Conservation (phyloP, 2,888 invertebrate genomes). For the Trachelus tabidus region DNA sequence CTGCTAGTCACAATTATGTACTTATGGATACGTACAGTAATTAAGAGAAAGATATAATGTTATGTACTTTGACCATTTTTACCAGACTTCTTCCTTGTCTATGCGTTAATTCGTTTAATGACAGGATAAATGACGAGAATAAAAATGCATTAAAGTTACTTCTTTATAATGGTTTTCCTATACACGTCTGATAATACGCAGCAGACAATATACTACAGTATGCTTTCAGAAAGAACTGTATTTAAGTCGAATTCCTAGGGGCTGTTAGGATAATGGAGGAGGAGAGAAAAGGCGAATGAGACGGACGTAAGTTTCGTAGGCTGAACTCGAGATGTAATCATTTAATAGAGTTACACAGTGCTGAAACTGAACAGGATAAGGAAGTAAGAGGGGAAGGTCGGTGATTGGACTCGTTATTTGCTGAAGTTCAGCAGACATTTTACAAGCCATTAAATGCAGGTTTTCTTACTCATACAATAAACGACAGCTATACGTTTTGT, state of each 20-base stretch:
- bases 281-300: background rate
- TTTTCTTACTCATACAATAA: background rate
- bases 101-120: background rate
- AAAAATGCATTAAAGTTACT: background rate
- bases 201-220: too few relatives aligned
- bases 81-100: background rate
- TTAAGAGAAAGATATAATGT: too few relatives aligned
- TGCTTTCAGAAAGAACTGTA: background rate
- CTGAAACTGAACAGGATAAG: conserved; percentile 21
- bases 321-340: conserved; percentile 31
- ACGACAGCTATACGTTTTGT: background rate
- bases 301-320: background rate
- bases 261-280: background rate
- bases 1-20: background rate
- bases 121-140: background rate
- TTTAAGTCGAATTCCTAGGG: background rate
- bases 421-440: background rate
- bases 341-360: conserved; percentile 31
- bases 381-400: background rate
- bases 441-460: background rate
- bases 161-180: background rate
- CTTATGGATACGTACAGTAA: background rate
- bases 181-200: background rate
- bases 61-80: background rate
- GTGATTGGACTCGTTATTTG: background rate